Evolutionary conservation across 2,797 vertebrate genomes (phyloP).

Genomic region (Euphonia xanthogaster): DNA sequence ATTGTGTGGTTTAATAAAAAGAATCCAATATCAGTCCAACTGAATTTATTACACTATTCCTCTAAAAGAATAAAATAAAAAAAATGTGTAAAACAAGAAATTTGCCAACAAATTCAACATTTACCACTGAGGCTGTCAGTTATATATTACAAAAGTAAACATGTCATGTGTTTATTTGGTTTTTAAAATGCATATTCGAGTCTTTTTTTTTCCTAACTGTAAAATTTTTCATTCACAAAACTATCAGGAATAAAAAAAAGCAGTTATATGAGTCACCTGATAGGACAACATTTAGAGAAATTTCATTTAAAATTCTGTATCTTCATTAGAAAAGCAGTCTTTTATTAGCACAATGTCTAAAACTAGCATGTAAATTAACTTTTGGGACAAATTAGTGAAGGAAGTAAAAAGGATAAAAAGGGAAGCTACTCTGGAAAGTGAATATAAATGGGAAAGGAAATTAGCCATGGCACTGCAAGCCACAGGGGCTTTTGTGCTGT

Average conservation of each 20-base stretch:
- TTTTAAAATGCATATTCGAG: neutral
- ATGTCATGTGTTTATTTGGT: accelerated
- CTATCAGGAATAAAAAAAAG: neutral
- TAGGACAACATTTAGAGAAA: neutral
- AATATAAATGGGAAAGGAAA: neutral
- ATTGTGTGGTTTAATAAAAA: neutral
- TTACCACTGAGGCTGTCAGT: neutral
- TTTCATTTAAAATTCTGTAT: neutral
- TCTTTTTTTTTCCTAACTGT: neutral
- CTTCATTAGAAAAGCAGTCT: neutral
- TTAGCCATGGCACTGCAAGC: neutral
- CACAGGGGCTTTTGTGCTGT: neutral
- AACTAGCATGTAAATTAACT: neutral
- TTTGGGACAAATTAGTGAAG: neutral
- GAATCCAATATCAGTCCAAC: neutral
- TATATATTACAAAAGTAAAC: neutral
- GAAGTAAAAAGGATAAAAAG: neutral
- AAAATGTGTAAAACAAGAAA: neutral
- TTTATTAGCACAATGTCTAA: neutral
- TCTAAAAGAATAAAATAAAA: neutral
- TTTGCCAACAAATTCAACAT: neutral
- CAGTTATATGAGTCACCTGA: neutral
- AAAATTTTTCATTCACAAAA: neutral
- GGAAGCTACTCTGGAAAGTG: neutral
- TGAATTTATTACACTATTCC: neutral